phyloP scores from a whole-genome alignment of 2,888 invertebrate species.

The Ophioninae sp. region DNA sequence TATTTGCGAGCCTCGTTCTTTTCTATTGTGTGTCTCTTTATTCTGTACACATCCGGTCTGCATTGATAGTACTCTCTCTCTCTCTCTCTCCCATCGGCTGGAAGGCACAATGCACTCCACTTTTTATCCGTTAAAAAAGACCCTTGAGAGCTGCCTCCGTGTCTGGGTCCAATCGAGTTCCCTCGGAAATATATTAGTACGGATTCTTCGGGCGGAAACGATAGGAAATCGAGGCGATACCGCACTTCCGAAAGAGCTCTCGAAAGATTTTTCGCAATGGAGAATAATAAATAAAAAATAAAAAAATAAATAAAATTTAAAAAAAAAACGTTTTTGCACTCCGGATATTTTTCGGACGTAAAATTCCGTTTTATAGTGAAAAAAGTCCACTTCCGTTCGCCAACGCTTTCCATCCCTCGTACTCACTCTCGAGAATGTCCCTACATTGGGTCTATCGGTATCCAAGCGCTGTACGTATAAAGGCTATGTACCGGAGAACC shows the following conservation, averaged over 20 bases:
- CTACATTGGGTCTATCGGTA: constrained; percentile 6
- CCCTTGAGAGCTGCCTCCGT: constrained; percentile 33
- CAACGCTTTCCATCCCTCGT: background rate
- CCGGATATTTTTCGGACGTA: background rate
- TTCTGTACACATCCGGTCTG: constrained; percentile 8
- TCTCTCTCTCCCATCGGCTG: background rate
- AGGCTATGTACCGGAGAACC: background rate
- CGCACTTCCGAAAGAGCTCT: background rate
- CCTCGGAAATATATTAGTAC: constrained; percentile 74
- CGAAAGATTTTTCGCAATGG: constrained; percentile 10
- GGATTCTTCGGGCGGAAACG: constrained; percentile 69
- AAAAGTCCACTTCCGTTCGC: constrained; percentile 12
- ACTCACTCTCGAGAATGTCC: constrained; percentile 4
- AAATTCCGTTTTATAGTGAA: constrained; percentile 4
- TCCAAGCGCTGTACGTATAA: background rate
- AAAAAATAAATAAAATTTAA: too few relatives aligned
- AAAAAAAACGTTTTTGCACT: constrained; percentile 2
- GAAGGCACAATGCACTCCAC: constrained; percentile 33
- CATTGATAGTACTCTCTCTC: constrained; percentile 14
- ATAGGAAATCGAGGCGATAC: constrained; percentile 23
- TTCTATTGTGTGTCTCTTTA: constrained; percentile 6
- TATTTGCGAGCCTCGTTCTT: constrained; percentile 16
- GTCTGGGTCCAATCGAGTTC: constrained; percentile 71
- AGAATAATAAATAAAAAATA: background rate
- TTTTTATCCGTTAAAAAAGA: constrained; percentile 14